These are phyloP conservation scores for Apis laboriosa DNA, from an alignment of 1,140 invertebrate genomes.

Conservation along the genomic window DNA sequence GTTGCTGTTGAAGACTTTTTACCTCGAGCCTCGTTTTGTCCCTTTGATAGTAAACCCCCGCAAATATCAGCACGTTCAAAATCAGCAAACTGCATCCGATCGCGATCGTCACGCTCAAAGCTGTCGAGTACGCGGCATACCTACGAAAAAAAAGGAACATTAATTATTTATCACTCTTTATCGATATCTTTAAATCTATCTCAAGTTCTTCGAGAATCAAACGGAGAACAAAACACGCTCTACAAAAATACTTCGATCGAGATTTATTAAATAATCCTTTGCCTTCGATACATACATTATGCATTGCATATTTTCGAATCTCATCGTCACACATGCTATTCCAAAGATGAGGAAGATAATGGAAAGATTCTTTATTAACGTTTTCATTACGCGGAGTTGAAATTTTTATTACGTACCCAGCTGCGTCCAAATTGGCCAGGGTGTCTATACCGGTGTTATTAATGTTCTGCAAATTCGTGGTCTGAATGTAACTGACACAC, in stretches of 20 bases:
- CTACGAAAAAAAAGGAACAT: slow-evolving; percentile 47
- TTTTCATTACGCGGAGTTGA: background rate
- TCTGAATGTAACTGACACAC: slow-evolving; percentile 81
- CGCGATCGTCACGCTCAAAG: slow-evolving; percentile 92
- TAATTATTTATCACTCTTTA: background rate
- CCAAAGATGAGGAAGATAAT: background rate
- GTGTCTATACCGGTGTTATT: slow-evolving; percentile 86
- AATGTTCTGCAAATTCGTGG: slow-evolving; percentile 80
- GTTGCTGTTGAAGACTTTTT: slow-evolving; percentile 87
- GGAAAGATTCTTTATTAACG: slow-evolving; percentile 13
- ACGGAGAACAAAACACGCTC: no score
- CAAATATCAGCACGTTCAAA: slow-evolving; percentile 92
- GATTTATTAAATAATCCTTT: no score
- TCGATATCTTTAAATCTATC: no score
- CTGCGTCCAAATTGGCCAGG: slow-evolving; percentile 88
- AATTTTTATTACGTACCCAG: slow-evolving; percentile 78
- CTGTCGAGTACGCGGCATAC: slow-evolving; percentile 90
- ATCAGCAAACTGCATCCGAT: slow-evolving; percentile 93
- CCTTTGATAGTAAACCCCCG: slow-evolving; percentile 92
- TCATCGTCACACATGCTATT: background rate
- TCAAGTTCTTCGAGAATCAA: no score
- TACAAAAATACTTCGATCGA: no score
- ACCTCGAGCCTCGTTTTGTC: slow-evolving; percentile 91
- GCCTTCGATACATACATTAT: no score
- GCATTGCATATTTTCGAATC: no score